phyloP scores from a whole-genome alignment of 2,888 invertebrate species.

The Cryptosula pallasiana region DNA sequence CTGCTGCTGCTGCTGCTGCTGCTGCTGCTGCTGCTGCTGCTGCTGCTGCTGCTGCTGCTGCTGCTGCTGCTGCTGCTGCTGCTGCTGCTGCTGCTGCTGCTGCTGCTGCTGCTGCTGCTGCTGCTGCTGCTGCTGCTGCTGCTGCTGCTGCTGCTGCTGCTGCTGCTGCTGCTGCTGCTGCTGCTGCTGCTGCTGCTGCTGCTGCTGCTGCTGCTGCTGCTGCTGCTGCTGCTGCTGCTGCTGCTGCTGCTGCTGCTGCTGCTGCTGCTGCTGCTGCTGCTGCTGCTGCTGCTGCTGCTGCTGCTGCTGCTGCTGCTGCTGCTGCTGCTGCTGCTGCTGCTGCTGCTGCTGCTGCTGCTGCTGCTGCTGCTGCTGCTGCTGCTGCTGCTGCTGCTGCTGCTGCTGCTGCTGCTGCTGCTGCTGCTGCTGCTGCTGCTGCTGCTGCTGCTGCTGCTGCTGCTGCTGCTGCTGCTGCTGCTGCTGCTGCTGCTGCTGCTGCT shows the following conservation, averaged over 20 bases:
- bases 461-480: background rate
- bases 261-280: too few species aligned
- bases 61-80: background rate
- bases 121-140: background rate
- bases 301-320: background rate
- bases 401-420: conserved; percentile 2
- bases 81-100: background rate
- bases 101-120: background rate
- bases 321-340: background rate
- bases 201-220: too few species aligned
- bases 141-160: background rate
- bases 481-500: conserved; percentile 4
- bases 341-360: background rate
- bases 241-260: too few species aligned
- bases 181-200: too few species aligned
- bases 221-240: too few species aligned
- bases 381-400: background rate
- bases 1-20: background rate
- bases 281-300: too few species aligned
- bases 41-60: background rate
- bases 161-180: background rate
- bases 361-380: background rate
- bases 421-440: conserved; percentile 4
- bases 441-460: background rate
- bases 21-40: background rate